A percentile compares a stretch with the other conserved stretches of the same genome.
Conservation (phyloP, 35 echinoderm and acorn worm species). For the Apostichopus parvimensis region DNA sequence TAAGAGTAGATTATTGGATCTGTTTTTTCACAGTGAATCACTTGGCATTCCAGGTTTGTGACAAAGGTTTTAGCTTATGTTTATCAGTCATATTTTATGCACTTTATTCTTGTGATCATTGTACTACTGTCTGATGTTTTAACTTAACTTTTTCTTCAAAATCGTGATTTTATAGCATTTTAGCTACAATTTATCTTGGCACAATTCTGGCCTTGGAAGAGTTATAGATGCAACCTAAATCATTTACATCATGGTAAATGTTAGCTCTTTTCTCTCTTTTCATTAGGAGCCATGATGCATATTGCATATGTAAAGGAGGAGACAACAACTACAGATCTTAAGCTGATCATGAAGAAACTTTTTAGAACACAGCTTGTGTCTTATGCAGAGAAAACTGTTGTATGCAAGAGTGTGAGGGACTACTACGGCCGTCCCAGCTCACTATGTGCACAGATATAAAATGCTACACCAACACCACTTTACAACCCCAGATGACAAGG, state of each 20-base stretch:
- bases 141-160: no score
- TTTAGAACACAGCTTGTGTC: not conserved
- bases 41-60: no score
- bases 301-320: constrained; percentile 1
- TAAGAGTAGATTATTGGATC: no score
- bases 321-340: not conserved
- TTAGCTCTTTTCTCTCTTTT: not conserved
- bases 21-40: no score
- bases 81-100: not conserved
- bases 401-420: constrained; percentile 9
- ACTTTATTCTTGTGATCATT: not conserved
- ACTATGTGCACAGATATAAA: constrained; percentile 7
- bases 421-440: constrained; percentile 31
- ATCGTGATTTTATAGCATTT: no score
- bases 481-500: not conserved
- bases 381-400: not conserved
- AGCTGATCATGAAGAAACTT: not conserved
- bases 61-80: no score
- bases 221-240: no score
- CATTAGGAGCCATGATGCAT: constrained; percentile 19
- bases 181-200: no score
- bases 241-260: no score
- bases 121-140: no score
- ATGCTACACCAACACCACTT: not conserved
- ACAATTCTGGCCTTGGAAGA: no score